Percentiles rank a stretch among this genome's conserved stretches.
Evolutionary conservation across 2,888 invertebrate species (phyloP).

Genomic region (Odontocolon sp.): DNA sequence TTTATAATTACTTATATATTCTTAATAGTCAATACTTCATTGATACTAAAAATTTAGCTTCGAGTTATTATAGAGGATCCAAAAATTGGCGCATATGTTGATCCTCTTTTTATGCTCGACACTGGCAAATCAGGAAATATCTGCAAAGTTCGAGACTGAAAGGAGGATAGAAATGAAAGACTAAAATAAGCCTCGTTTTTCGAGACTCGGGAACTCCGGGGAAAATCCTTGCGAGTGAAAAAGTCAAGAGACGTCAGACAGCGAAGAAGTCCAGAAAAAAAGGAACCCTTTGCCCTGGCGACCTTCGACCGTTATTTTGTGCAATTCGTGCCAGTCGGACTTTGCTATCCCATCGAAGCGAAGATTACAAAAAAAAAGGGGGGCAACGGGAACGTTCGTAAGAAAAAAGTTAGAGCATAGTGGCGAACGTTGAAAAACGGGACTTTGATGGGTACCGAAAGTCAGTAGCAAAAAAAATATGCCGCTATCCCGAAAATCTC

Average conservation of each 20-base stretch:
- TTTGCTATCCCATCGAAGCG: neutral
- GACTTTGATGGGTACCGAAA: constrained; percentile 62
- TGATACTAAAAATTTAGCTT: too few species aligned
- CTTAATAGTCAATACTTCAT: too few species aligned
- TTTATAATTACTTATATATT: too few species aligned
- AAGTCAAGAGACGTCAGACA: constrained; percentile 21
- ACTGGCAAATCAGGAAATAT: too few species aligned
- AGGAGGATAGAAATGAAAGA: too few species aligned
- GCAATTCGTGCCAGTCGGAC: constrained; percentile 63
- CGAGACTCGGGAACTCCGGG: too few species aligned
- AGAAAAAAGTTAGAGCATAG: constrained; percentile 42
- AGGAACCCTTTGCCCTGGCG: constrained; percentile 39
- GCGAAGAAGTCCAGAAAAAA: constrained; percentile 18
- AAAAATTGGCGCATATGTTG: too few species aligned
- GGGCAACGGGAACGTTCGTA: constrained; percentile 52
- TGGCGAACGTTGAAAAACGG: constrained; percentile 65
- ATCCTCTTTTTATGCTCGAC: too few species aligned
- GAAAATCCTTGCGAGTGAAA: neutral
- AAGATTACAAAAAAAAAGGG: constrained; percentile 24
- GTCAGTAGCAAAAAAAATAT: constrained; percentile 60
- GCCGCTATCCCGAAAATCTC: constrained; percentile 69
- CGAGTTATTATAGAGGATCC: too few species aligned
- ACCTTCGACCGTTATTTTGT: constrained; percentile 64
- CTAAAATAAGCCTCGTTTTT: too few species aligned
- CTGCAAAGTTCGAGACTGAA: too few species aligned